These are phyloP conservation scores for Calyptommatus sinebrachiatus DNA, from an alignment of 2,113 vertebrate genomes.

Conservation along the genomic window DNA sequence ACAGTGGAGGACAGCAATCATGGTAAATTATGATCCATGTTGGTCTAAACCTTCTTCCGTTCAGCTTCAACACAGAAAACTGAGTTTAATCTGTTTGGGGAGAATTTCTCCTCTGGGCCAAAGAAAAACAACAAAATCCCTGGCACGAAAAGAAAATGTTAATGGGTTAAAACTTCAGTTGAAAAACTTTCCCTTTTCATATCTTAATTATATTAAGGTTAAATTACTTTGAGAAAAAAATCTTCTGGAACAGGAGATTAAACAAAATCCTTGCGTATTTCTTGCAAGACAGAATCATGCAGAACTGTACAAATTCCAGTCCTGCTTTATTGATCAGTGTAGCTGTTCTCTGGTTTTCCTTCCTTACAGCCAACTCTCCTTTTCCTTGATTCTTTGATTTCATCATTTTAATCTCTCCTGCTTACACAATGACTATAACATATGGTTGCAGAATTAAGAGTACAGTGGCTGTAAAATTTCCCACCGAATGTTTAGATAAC, in stretches of 20 bases:
- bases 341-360: slow-evolving; percentile 13
- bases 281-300: background rate
- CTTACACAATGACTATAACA: background rate
- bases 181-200: no score
- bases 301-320: background rate
- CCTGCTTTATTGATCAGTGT: background rate
- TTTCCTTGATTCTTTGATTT: slow-evolving; percentile 56
- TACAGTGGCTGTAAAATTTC: slow-evolving; percentile 28
- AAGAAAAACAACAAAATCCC: background rate
- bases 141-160: background rate
- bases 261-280: background rate
- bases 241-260: background rate
- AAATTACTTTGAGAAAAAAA: background rate
- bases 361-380: slow-evolving; percentile 8
- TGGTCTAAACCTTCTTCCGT: no score
- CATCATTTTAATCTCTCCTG: slow-evolving; percentile 18
- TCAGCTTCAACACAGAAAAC: no score
- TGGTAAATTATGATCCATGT: no score
- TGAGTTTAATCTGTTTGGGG: no score
- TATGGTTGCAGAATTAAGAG: slow-evolving; percentile 37
- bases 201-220: background rate
- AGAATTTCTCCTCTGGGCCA: no score
- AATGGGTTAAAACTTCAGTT: background rate
- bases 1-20: no score
- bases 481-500: slow-evolving; percentile 39